Evolutionary conservation across 2,113 vertebrate genomes (phyloP).

Genomic region (Psephotus haematonotus): DNA sequence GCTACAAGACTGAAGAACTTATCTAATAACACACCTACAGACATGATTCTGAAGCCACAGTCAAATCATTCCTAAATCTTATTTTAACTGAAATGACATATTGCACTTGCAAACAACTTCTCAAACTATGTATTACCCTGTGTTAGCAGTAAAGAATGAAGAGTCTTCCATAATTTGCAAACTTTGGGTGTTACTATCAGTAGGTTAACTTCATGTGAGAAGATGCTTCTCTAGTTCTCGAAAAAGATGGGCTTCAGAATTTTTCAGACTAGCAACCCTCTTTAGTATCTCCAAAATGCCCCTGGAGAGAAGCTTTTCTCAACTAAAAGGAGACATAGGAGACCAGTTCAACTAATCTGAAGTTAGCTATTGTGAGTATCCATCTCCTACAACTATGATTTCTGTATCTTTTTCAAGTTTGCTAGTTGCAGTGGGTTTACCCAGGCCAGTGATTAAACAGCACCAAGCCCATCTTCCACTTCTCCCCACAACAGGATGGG

Average conservation of each 20-base stretch:
- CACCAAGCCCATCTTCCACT: background rate
- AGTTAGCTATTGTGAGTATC: background rate
- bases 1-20: background rate
- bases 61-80: background rate
- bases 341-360: background rate
- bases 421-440: background rate
- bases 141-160: background rate
- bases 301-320: background rate
- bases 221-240: background rate
- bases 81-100: background rate
- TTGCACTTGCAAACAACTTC: background rate
- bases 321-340: background rate
- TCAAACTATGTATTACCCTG: background rate
- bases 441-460: background rate
- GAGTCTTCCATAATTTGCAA: background rate
- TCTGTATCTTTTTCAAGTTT: background rate
- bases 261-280: background rate
- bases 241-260: background rate
- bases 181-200: background rate
- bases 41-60: background rate
- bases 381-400: background rate
- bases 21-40: background rate
- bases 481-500: background rate
- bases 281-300: background rate
- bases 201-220: background rate